A percentile compares a stretch with the other conserved stretches of the same genome.
Evolutionary conservation across 2,113 vertebrate species (phyloP).

Genomic region (Copsychus sechellarum): DNA sequence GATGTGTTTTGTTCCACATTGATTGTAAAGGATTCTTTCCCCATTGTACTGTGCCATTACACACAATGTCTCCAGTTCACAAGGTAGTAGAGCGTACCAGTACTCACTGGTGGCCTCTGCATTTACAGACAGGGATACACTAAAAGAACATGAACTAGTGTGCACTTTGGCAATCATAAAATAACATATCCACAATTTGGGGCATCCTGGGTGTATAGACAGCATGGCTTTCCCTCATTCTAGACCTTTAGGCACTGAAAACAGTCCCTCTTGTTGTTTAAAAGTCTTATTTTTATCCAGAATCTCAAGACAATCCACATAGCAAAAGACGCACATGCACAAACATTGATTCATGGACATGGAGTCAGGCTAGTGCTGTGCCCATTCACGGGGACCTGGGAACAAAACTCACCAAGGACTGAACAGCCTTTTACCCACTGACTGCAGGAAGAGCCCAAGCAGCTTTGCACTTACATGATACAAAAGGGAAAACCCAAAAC

Average conservation of each 20-base stretch:
- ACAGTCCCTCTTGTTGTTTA: background rate
- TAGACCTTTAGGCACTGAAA: background rate
- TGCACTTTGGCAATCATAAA: background rate
- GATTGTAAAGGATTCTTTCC: background rate
- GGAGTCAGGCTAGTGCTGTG: background rate
- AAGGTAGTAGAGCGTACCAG: background rate
- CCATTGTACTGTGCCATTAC: background rate
- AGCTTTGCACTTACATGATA: conserved; percentile 51
- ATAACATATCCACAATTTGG: background rate
- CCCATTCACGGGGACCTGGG: conserved; percentile 12
- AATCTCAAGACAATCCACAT: conserved; percentile 12
- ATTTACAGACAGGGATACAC: background rate
- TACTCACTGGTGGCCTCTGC: background rate
- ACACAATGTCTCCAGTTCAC: background rate
- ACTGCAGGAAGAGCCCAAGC: conserved; percentile 33
- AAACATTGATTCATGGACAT: conserved; percentile 42
- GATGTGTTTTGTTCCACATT: background rate
- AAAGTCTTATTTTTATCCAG: background rate
- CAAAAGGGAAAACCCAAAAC: background rate
- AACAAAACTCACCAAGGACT: conserved; percentile 16
- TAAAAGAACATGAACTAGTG: background rate
- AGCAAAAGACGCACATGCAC: conserved; percentile 1
- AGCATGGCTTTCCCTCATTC: background rate
- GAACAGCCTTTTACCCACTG: background rate
- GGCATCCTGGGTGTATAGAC: background rate